Evolutionary conservation across 2,797 vertebrate genomes (phyloP).

Genomic region (Acipenser transmontanus): DNA sequence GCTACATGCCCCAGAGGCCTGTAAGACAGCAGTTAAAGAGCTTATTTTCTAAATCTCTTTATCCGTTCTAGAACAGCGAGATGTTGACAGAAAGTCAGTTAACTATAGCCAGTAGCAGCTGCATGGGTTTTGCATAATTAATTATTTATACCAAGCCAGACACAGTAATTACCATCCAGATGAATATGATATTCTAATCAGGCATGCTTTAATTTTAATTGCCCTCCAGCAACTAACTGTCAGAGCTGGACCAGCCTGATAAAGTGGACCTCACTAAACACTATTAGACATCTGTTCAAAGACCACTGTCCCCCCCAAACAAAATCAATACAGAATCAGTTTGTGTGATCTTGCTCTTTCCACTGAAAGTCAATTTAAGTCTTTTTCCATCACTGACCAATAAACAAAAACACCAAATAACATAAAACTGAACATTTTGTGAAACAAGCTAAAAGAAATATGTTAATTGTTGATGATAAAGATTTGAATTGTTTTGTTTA

Average conservation of each 20-base stretch:
- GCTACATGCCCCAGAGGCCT: constrained; percentile 52
- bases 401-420: background rate
- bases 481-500: background rate
- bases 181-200: constrained; percentile 68
- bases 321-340: constrained; percentile 60
- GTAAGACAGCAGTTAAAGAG: constrained; percentile 70
- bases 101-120: constrained; percentile 61
- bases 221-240: constrained; percentile 68
- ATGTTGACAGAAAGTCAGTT: constrained; percentile 86
- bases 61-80: constrained; percentile 72
- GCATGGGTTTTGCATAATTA: constrained; percentile 68
- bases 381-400: constrained; percentile 60
- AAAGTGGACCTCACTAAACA: constrained; percentile 82
- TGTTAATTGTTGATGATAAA: background rate
- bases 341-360: constrained; percentile 45
- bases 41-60: constrained; percentile 79
- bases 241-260: constrained; percentile 83
- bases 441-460: background rate
- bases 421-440: background rate
- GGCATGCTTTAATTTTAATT: constrained; percentile 59
- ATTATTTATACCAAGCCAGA: constrained; percentile 69
- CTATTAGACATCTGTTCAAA: constrained; percentile 92
- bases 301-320: constrained; percentile 48
- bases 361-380: constrained; percentile 38
- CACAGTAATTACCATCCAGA: constrained; percentile 70